Conservation (phyloP, 2,888 invertebrate genomes). For the Erebia ligea region DNA sequence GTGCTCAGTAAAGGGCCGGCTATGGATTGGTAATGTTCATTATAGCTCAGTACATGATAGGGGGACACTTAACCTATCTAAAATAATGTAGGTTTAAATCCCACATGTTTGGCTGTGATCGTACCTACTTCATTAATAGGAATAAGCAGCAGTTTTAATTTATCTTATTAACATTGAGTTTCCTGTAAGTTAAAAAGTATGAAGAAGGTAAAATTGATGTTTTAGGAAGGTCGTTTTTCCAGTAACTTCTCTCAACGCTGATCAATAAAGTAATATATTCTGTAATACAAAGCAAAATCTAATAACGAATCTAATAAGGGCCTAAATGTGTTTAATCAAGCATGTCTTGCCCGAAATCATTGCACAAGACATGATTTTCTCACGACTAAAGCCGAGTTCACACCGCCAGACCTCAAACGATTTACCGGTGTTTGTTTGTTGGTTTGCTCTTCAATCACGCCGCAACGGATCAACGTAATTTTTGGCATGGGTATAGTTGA, state of each 20-base stretch:
- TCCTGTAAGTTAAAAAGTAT: neutral
- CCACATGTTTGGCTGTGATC: no score
- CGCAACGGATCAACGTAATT: no score
- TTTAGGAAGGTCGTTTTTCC: neutral
- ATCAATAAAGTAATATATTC: conserved; percentile 35
- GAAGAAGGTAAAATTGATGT: neutral
- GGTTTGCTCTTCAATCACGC: no score
- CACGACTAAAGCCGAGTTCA: neutral
- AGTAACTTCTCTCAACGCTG: conserved; percentile 7
- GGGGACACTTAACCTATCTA: no score
- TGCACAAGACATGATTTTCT: conserved; percentile 63
- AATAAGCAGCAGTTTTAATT: neutral
- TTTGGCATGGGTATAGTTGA: no score
- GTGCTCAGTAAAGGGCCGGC: no score
- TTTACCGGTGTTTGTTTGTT: no score
- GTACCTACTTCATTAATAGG: no score
- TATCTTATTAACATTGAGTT: neutral
- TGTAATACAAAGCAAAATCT: conserved; percentile 47
- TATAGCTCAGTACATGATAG: no score
- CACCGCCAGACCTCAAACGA: neutral
- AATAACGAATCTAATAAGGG: conserved; percentile 48
- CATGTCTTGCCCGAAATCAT: conserved; percentile 69
- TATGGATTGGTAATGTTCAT: no score
- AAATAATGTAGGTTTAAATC: no score
- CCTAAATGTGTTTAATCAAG: conserved; percentile 63